Base-by-base conservation (phyloP, 2,888 invertebrate species). In the Schizaphis graminum region DNA sequence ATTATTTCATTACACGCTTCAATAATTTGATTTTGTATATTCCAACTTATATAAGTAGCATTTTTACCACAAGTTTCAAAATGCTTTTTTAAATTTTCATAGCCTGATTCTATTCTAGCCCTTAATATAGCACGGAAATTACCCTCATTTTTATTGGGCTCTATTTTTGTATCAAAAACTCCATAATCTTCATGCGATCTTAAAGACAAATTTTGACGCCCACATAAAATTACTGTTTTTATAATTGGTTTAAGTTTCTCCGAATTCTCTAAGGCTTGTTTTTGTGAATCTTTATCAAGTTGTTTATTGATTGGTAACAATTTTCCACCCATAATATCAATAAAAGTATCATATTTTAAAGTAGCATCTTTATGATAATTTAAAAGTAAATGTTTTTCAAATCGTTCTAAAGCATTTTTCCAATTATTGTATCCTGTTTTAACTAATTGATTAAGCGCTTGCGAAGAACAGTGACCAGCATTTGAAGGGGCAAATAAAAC, bases 271-370 rank as follows among this genome's bases (percentile, higher is more conserved):
- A 26, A 8, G 26, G 26, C 57, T 26, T 57, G 57, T 57, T 57
- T 57, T 57, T 57, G 26, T 57, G 8, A 57, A 57, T 57, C 57
- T 57, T 57, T 57, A 26, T 26, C 26, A 57, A 57, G 26, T 57
- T 57, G 26, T 57, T 26, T 57, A 26, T 57, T 1, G 1, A 26
- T 57, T 57, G 57, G 16, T 35, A 77, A n/a, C 77, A 87, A 53
- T 87, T 49, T 53, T 87, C 53, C 21, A 53, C 53, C 21, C 21
- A 35, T 87, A 53, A 87, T 87, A 8, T 87, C 21, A n/a, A 87
- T 87, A 87, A 87, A 87, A 87, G 21, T 87, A 53, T 87, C 49
- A 86, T 86, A 86, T 86, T 86, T 86, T 86, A 49, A 86, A 86
- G 28, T 86, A 49, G 47, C 49, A 86, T 56, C 35, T 35, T 56